phyloP scores from a whole-genome alignment of 1,140 invertebrate genomes.

The Nasonia longicornis region DNA sequence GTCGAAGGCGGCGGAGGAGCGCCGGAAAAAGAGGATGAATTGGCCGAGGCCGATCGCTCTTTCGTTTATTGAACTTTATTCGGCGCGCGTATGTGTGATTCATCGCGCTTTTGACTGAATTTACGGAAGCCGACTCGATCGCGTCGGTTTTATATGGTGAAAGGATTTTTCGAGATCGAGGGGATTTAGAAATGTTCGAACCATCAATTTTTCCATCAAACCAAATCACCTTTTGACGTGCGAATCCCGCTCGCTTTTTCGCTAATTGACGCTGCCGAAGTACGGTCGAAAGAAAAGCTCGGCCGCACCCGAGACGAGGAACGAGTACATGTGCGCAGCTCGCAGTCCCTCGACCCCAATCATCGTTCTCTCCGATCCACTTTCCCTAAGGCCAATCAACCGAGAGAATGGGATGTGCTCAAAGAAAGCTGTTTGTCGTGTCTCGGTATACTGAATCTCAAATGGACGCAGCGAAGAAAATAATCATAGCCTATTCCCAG shows the following conservation, averaged over 20 bases:
- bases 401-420: not conserved
- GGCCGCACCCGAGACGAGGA: no score
- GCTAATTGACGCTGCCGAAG: slow-evolving; percentile 15
- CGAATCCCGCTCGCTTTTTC: slow-evolving; percentile 17
- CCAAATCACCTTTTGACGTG: not conserved
- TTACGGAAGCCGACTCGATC: not conserved
- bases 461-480: not conserved
- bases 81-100: slow-evolving; percentile 2
- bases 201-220: slow-evolving; percentile 24
- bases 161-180: not conserved
- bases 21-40: not conserved
- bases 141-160: not conserved
- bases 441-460: no score
- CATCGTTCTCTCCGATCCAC: not conserved
- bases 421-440: not conserved
- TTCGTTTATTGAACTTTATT: slow-evolving; percentile 40
- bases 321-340: not conserved
- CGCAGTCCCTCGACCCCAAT: not conserved
- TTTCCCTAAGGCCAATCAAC: slow-evolving; percentile 19
- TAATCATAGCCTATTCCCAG: not conserved
- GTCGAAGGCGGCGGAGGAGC: not conserved
- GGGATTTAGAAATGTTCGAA: not conserved
- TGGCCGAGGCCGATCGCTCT: not conserved
- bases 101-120: not conserved
- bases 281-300: not conserved